Evolutionary conservation across 2,888 invertebrate genomes (phyloP).

Genomic region (Eupithecia vulgata): DNA sequence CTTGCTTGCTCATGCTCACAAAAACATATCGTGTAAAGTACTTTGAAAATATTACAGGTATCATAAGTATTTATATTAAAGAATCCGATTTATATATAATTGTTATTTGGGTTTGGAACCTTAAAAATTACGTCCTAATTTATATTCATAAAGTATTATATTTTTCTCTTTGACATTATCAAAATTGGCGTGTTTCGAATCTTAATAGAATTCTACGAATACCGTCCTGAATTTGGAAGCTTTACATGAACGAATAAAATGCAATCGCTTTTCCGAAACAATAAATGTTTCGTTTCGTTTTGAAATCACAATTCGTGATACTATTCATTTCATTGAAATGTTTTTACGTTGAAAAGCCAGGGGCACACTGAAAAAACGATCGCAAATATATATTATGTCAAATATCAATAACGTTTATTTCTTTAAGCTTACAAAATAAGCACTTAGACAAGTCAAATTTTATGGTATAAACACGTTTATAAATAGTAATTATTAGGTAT

Average conservation of each 20-base stretch:
- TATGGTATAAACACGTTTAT: no score
- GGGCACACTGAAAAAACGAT: not conserved
- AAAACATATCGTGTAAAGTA: not conserved
- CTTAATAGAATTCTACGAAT: constrained; percentile 6
- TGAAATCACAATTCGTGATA: constrained; percentile 14
- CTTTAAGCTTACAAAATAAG: no score
- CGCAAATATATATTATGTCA: not conserved
- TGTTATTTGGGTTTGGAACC: not conserved
- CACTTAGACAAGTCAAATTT: no score
- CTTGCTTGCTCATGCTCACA: constrained; percentile 25
- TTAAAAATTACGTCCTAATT: not conserved
- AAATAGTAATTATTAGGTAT: no score
- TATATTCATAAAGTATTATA: constrained; percentile 10
- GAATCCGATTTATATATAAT: not conserved
- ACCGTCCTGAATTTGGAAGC: constrained; percentile 5
- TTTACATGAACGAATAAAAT: constrained; percentile 14
- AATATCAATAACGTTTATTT: no score
- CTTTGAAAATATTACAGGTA: not conserved
- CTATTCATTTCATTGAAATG: constrained; percentile 7
- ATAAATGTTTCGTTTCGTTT: constrained; percentile 14
- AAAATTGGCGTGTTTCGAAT: constrained; percentile 6
- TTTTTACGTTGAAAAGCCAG: constrained; percentile 11
- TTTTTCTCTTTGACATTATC: constrained; percentile 9
- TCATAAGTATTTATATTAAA: not conserved
- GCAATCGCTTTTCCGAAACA: constrained; percentile 15